A percentile compares a stretch with the other conserved stretches of the same genome.
These are phyloP conservation scores for Nymphalis polychloros DNA, from an alignment of 2,888 invertebrate genomes.

Conservation along the genomic window DNA sequence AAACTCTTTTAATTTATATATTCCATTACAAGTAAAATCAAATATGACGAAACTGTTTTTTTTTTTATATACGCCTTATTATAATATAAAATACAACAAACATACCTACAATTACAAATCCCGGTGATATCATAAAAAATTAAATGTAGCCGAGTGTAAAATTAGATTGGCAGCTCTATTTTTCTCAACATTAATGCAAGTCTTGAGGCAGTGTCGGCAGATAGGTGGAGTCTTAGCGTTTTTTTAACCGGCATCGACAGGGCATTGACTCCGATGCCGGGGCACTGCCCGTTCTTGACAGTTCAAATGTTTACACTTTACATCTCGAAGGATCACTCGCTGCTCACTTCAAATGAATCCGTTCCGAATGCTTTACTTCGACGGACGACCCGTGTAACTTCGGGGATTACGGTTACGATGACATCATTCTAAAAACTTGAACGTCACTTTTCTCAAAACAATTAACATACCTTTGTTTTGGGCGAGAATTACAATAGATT, in stretches of 20 bases:
- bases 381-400: conserved; percentile 10
- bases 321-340: conserved; percentile 69
- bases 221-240: conserved; percentile 75
- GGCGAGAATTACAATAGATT: conserved; percentile 12
- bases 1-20: background rate
- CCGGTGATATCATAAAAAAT: conserved; percentile 1
- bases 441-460: conserved; percentile 9
- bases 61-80: background rate
- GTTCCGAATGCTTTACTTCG: conserved; percentile 30
- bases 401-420: conserved; percentile 27
- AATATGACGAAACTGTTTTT: background rate
- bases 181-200: conserved; percentile 56
- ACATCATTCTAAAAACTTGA: conserved; percentile 19
- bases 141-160: conserved; percentile 19
- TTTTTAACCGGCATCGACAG: conserved; percentile 77
- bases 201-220: conserved; percentile 58
- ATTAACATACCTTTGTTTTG: conserved; percentile 25
- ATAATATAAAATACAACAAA: background rate
- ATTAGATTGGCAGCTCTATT: conserved; percentile 39
- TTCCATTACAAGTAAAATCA: background rate
- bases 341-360: conserved; percentile 49
- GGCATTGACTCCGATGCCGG: conserved; percentile 76
- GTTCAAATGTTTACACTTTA: conserved; percentile 79
- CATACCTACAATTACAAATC: background rate
- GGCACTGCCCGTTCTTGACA: conserved; percentile 82